These are phyloP conservation scores for Drosophila trapezifrons DNA, from an alignment of 1,140 invertebrate genomes.

Conservation along the genomic window DNA sequence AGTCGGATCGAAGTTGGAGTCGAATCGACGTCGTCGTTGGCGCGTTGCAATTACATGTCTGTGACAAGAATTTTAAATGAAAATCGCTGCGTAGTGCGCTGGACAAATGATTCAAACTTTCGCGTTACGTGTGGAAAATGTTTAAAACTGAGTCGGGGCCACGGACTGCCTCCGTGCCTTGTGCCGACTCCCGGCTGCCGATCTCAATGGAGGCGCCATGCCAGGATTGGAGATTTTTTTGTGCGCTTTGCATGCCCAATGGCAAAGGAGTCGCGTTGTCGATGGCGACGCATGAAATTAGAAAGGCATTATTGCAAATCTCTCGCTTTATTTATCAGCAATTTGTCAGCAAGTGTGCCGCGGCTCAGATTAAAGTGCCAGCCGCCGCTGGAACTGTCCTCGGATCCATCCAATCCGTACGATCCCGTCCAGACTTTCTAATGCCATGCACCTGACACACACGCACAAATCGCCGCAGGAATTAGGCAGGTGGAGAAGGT, in stretches of 20 bases:
- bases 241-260: conserved; percentile 74
- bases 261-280: conserved; percentile 44
- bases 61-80: conserved; percentile 84
- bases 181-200: background rate
- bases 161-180: background rate
- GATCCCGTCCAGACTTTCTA: conserved; percentile 63
- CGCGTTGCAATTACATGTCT: conserved; percentile 76
- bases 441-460: conserved; percentile 68
- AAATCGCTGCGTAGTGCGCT: conserved; percentile 58
- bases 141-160: conserved; percentile 63
- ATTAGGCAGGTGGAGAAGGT: conserved; percentile 46
- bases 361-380: conserved; percentile 78
- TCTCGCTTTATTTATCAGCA: conserved; percentile 80
- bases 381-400: conserved; percentile 17
- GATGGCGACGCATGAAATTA: conserved; percentile 77
- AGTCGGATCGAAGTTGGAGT: conserved; percentile 44
- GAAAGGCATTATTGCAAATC: conserved; percentile 81
- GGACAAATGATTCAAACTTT: conserved; percentile 83
- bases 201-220: conserved; percentile 67
- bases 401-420: conserved; percentile 3
- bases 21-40: conserved; percentile 43
- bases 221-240: conserved; percentile 43
- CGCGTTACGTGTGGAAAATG: conserved; percentile 81
- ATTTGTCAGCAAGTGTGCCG: conserved; percentile 79
- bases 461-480: conserved; percentile 49